Percentiles rank a stretch among this genome's conserved stretches.
Conservation (phyloP, 2,797 vertebrate species). For the Apodemus agrarius region DNA sequence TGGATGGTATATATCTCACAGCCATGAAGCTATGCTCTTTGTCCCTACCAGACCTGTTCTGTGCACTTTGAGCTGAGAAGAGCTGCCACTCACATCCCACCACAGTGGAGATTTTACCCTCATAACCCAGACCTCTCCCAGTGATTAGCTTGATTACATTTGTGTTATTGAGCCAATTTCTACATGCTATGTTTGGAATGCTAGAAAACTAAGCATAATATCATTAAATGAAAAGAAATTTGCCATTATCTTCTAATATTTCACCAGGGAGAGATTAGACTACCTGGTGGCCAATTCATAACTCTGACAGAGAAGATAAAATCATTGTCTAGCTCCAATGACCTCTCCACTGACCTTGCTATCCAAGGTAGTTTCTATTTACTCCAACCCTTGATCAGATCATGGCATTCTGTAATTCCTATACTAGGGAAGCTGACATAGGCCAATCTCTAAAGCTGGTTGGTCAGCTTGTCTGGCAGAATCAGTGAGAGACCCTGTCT, state of each 20-base stretch:
- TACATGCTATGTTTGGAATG: not conserved
- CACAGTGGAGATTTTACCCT: not conserved
- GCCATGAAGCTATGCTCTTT: not conserved
- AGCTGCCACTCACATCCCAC: not conserved
- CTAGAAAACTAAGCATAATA: not conserved
- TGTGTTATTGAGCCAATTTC: not conserved
- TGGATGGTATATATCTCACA: rapidly evolving
- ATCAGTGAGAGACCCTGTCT: not conserved
- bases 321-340: not conserved
- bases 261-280: not conserved
- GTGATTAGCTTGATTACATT: not conserved
- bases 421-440: not conserved
- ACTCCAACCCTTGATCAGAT: not conserved
- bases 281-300: not conserved
- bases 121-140: not conserved
- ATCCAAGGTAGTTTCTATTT: not conserved
- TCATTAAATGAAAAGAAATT: slow-evolving; percentile 2
- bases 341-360: not conserved
- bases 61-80: not conserved
- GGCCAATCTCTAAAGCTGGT: not conserved
- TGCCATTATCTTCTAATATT: not conserved
- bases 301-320: not conserved
- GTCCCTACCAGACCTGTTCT: not conserved
- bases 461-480: not conserved
- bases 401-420: not conserved